phyloP scores from a whole-genome alignment of 2,113 vertebrate genomes.

The Hipposideros armiger region DNA sequence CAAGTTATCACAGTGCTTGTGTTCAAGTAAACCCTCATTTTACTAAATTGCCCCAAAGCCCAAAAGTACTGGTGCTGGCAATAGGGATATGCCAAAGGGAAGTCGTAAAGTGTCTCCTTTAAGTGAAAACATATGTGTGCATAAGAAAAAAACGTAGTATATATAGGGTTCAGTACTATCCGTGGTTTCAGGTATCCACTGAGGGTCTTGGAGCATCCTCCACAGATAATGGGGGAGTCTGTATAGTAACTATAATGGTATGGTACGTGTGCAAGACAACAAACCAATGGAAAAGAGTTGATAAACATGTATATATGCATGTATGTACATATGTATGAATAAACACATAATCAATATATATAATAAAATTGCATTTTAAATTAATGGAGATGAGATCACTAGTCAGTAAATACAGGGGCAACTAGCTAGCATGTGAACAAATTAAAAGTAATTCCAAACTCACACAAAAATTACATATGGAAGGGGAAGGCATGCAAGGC shows the following conservation, averaged over 20 bases:
- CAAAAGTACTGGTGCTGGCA: background rate
- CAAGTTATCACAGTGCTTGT: background rate
- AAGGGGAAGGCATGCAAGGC: background rate
- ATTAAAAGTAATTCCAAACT: conserved; percentile 24
- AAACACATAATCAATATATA: background rate
- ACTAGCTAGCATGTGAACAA: background rate
- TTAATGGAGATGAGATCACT: background rate
- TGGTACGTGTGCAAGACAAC: background rate
- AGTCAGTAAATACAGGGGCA: background rate
- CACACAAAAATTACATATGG: background rate
- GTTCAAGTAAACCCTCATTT: background rate
- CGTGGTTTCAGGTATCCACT: background rate
- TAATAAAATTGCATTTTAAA: background rate
- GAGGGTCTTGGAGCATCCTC: background rate
- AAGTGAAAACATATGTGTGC: background rate
- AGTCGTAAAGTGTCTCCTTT: background rate
- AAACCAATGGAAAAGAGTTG: background rate
- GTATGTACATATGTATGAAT: background rate
- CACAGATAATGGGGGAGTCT: background rate
- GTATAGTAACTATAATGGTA: background rate
- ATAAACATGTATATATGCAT: background rate
- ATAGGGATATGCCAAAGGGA: background rate
- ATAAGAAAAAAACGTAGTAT: background rate
- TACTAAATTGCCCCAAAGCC: background rate
- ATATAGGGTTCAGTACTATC: background rate